These are phyloP conservation scores for Todiramphus chloris DNA, from an alignment of 2,113 vertebrate genomes.

Conservation along the genomic window DNA sequence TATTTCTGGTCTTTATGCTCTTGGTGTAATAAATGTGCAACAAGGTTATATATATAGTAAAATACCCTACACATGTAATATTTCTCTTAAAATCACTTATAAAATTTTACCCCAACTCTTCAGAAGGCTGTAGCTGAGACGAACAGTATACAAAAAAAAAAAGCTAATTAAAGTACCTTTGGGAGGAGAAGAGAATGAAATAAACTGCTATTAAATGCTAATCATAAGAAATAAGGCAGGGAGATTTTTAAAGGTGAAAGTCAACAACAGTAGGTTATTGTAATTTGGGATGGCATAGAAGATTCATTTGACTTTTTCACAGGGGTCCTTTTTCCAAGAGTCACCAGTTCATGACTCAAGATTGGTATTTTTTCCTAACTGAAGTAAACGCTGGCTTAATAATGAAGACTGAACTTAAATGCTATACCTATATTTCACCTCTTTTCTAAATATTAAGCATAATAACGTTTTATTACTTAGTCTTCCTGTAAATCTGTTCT, in stretches of 20 bases:
- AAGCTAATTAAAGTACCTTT: conserved; percentile 27
- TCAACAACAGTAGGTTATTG: background rate
- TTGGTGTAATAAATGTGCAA: background rate
- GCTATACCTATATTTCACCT: background rate
- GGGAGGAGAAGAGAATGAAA: background rate
- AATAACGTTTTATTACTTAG: background rate
- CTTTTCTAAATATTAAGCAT: background rate
- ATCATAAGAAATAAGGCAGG: background rate
- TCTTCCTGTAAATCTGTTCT: background rate
- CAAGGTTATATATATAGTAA: background rate
- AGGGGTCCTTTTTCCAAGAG: background rate
- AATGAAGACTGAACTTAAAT: background rate
- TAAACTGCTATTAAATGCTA: conserved; percentile 7
- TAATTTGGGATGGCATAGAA: background rate
- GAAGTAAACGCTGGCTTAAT: background rate
- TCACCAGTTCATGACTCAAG: background rate
- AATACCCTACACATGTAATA: background rate
- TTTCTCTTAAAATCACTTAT: background rate
- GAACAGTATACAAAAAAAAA: background rate
- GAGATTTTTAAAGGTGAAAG: background rate
- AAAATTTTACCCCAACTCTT: background rate
- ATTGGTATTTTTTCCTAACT: background rate
- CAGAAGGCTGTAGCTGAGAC: background rate
- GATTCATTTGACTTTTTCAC: background rate
- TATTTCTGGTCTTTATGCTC: background rate